A percentile compares a stretch with the other conserved stretches of the same genome.
phyloP scores from a whole-genome alignment of 2,888 invertebrate genomes.

The Melanotus villosus region DNA sequence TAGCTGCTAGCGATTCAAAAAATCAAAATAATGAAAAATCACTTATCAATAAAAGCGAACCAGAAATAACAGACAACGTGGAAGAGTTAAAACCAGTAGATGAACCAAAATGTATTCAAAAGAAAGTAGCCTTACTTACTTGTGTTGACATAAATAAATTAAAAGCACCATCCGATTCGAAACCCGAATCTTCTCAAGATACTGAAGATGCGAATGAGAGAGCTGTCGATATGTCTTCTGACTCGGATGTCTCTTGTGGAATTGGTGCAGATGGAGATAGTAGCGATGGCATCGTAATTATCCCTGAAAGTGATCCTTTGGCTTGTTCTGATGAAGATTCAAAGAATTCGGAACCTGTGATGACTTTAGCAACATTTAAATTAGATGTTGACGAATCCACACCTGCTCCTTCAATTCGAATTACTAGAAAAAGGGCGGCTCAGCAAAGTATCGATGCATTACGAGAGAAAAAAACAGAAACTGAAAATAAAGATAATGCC shows the following conservation, averaged over 20 bases:
- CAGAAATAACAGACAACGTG: background rate
- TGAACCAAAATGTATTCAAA: constrained; percentile 45
- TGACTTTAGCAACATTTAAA: constrained; percentile 51
- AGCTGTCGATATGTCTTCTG: background rate
- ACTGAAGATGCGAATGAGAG: background rate
- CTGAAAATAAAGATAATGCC: constrained; percentile 54
- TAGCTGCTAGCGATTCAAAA: background rate
- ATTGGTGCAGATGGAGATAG: constrained; percentile 31
- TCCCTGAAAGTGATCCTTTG: constrained; percentile 64
- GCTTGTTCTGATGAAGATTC: constrained; percentile 60
- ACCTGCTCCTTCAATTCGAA: constrained; percentile 30
- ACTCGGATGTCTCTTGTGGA: background rate
- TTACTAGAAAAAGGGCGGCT: constrained; percentile 57
- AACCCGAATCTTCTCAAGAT: too few relatives aligned
- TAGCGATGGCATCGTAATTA: constrained; percentile 48
- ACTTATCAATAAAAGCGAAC: constrained; percentile 16
- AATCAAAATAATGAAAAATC: background rate
- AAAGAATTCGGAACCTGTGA: constrained; percentile 18
- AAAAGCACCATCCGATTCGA: constrained; percentile 39
- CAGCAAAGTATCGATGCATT: constrained; percentile 44
- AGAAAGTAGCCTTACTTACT: constrained; percentile 51
- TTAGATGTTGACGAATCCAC: constrained; percentile 51
- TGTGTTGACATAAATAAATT: constrained; percentile 52
- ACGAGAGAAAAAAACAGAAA: constrained; percentile 39
- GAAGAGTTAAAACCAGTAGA: constrained; percentile 26